phyloP scores from a whole-genome alignment of 2,797 vertebrate genomes.

The Paramormyrops hopkinsi region DNA sequence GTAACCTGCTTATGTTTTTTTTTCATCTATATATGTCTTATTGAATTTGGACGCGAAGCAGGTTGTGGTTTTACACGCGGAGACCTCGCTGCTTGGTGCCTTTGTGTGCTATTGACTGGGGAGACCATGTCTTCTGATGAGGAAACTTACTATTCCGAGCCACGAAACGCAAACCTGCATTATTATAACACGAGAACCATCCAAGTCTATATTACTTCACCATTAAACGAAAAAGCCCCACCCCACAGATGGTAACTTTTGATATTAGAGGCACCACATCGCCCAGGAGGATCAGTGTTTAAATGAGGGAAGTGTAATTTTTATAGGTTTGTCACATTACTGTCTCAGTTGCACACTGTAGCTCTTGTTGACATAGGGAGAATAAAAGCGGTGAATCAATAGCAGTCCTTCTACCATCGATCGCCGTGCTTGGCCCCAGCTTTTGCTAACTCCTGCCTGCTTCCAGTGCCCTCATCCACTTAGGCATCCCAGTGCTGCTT shows the following conservation, averaged over 20 bases:
- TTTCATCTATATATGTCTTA: not conserved
- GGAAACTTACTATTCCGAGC: not conserved
- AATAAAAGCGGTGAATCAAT: constrained; percentile 62
- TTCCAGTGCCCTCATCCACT: constrained; percentile 40
- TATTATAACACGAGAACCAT: not conserved
- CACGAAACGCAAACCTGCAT: not conserved
- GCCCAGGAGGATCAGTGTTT: constrained; percentile 13
- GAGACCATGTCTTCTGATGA: not conserved
- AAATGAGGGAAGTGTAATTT: constrained; percentile 13
- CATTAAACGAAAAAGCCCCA: not conserved
- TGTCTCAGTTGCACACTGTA: constrained; percentile 32
- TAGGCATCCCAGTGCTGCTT: constrained; percentile 43
- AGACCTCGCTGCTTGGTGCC: not conserved
- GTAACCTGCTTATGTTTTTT: not conserved
- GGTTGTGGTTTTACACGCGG: not conserved
- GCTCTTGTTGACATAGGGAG: constrained; percentile 47
- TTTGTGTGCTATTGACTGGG: not conserved
- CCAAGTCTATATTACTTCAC: constrained; percentile 1
- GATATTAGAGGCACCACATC: not conserved
- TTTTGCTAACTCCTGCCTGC: constrained; percentile 40
- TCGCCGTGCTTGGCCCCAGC: constrained; percentile 47
- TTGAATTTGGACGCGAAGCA: not conserved
- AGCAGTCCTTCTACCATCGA: constrained; percentile 55
- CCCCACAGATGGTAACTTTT: not conserved
- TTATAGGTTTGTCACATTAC: constrained; percentile 33